Base-by-base conservation (phyloP, 2,113 vertebrate species). In the Phodopus roborovskii region DNA sequence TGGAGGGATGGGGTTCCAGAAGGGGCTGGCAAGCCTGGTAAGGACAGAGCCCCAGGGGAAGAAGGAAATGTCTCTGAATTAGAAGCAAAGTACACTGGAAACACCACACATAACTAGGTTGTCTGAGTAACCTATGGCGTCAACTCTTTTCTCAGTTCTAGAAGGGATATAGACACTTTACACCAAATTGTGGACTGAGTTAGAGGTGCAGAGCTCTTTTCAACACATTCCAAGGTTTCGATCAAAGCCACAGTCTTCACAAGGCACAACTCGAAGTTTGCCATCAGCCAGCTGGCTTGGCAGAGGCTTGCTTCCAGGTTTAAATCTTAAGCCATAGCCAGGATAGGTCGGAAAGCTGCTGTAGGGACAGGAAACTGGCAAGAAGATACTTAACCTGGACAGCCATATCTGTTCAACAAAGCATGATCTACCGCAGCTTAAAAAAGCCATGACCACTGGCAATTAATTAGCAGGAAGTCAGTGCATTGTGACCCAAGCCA, bases 341-440 rank as follows among this genome's bases (percentile, higher is more conserved):
- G 45, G 89, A 71, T 70, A 81, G 95, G 95, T 81, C 66, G 33
- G 75, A 36, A 93, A 95, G 70, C 53, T n/a, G 68, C 74, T 24
- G 73, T 42, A 45, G 82, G 93, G 97, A 24, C 88, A 56, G n/a
- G 88, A 73, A 95, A 95, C 1, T 62, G 64, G 36, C 30, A 39
- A 11, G 85, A 83, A 97, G 73, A 84, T 17, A 81, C 93, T 77
- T 77, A 86, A 94, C 3, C 90, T 94, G 92, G 93, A 93, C 5
- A 3, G 33, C 79, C 97, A 83, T 53, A 8, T 93, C 68, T 70
- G 33, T 33, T 66, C 66, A 70, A 62, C 68, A 70, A 83, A 93
- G 26, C 42, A 79, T 86, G 96, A 28, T 53, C 70, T 73, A 74
- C 81, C 33, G 39, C 48, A 84, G 82, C 60, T 45, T 53, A 90